Evolutionary conservation across 2,888 invertebrate genomes (phyloP).

Genomic region (Himalopsyche tibetana): DNA sequence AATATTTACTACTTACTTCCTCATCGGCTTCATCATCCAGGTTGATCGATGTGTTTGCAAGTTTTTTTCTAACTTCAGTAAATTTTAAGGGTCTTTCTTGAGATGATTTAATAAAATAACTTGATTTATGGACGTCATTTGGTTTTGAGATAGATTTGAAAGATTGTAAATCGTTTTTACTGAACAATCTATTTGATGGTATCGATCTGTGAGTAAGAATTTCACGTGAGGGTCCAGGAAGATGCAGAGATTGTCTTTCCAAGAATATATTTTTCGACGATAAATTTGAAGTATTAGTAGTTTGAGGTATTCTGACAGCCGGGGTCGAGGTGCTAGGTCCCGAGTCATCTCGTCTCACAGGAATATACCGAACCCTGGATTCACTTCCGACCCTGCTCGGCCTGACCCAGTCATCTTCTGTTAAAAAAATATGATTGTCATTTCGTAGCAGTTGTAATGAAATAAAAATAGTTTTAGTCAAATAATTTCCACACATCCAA

Average conservation of each 20-base stretch:
- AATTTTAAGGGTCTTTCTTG: not conserved
- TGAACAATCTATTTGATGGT: not conserved
- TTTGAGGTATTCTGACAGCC: not conserved
- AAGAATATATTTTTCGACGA: not conserved
- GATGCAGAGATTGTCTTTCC: not conserved
- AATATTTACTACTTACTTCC: not conserved
- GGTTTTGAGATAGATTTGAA: not conserved
- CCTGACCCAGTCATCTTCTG: constrained; percentile 69
- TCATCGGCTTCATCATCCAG: not conserved
- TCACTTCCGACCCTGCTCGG: constrained; percentile 68
- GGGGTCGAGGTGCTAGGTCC: constrained; percentile 75
- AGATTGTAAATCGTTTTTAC: not conserved
- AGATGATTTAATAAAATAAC: not conserved
- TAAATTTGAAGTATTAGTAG: not conserved
- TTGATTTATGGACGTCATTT: not conserved
- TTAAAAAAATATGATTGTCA: not conserved
- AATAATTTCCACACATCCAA: too few species aligned
- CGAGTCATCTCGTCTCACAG: constrained; percentile 72
- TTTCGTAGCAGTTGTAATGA: too few species aligned
- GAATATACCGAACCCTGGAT: constrained; percentile 72
- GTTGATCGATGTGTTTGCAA: not conserved
- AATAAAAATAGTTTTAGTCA: too few species aligned
- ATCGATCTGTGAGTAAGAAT: not conserved
- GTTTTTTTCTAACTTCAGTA: not conserved
- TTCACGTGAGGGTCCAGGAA: not conserved